A percentile compares a stretch with the other conserved stretches of the same genome.
Conservation (phyloP, 1,140 invertebrate genomes). For the Trypoxylus dichotomus region DNA sequence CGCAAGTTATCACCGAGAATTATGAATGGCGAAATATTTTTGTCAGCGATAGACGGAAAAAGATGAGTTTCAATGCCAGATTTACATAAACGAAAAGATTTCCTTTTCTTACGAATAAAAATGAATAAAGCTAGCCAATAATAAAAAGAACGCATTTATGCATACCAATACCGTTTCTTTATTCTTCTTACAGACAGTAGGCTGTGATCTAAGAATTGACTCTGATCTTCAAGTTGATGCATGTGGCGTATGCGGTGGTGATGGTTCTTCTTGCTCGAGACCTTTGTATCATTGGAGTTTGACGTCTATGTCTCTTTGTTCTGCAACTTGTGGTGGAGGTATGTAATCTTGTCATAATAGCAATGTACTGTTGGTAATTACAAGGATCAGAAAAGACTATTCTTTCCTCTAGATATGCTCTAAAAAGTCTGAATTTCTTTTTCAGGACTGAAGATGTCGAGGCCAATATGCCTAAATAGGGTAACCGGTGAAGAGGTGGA, state of each 20-base stretch:
- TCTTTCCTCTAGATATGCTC: too few relatives aligned
- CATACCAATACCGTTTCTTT: neutral
- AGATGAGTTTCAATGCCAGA: too few relatives aligned
- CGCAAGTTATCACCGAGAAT: neutral
- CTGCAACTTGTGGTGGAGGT: conserved; percentile 91
- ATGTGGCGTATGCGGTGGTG: conserved; percentile 88
- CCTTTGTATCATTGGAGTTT: conserved; percentile 83
- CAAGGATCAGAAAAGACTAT: neutral
- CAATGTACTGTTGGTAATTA: neutral
- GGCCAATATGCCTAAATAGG: conserved; percentile 74
- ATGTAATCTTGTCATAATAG: conserved; percentile 36
- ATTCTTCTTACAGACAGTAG: conserved; percentile 69
- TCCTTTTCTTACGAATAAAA: too few relatives aligned
- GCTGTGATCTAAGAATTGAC: conserved; percentile 85
- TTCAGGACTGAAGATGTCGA: conserved; percentile 82
- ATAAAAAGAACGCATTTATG: neutral
- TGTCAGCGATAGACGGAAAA: neutral
- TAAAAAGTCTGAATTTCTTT: conserved; percentile 30
- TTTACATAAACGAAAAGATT: too few relatives aligned
- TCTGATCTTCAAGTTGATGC: conserved; percentile 81
- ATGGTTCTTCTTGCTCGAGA: conserved; percentile 77
- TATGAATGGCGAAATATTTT: neutral
- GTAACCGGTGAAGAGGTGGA: conserved; percentile 74
- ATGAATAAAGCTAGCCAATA: too few relatives aligned
- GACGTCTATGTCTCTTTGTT: conserved; percentile 79